A percentile compares a stretch with the other conserved stretches of the same genome.
These are phyloP conservation scores for Chesias legatella DNA, from an alignment of 2,888 invertebrate genomes.

Conservation along the genomic window DNA sequence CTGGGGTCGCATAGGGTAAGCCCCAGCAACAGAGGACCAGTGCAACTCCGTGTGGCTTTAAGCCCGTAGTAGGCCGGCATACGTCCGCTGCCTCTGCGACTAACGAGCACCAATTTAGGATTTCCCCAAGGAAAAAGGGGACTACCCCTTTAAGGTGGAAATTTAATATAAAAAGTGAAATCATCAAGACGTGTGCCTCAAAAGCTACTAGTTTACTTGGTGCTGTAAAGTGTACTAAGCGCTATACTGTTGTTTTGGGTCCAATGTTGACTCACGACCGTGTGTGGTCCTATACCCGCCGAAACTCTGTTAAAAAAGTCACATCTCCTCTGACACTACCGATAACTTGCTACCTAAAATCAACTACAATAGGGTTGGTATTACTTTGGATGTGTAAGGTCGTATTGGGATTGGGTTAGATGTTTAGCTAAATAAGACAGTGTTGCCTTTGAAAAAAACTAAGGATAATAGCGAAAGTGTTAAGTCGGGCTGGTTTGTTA, in stretches of 20 bases:
- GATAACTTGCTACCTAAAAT: slow-evolving; percentile 40
- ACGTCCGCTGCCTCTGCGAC: no score
- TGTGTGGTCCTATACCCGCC: slow-evolving; percentile 69
- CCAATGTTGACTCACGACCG: slow-evolving; percentile 68
- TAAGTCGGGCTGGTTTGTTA: slow-evolving; percentile 60
- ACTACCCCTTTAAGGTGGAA: not conserved
- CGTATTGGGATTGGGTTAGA: slow-evolving; percentile 24
- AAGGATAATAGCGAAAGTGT: slow-evolving; percentile 74
- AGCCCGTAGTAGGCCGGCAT: no score
- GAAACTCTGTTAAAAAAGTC: slow-evolving; percentile 22
- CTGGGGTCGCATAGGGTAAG: no score
- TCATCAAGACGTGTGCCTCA: slow-evolving; percentile 45
- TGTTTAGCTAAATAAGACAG: slow-evolving; percentile 60
- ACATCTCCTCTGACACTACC: slow-evolving; percentile 25
- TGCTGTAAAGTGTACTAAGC: slow-evolving; percentile 71
- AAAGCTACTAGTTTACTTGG: slow-evolving; percentile 70
- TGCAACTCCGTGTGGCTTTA: no score
- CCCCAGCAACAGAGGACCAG: no score
- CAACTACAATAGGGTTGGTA: slow-evolving; percentile 29
- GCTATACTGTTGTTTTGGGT: slow-evolving; percentile 74
- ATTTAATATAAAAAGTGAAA: slow-evolving; percentile 6
- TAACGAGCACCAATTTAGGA: no score
- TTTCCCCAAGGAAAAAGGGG: no score
- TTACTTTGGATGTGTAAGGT: slow-evolving; percentile 27
- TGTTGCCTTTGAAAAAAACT: slow-evolving; percentile 56